Percentiles rank a stretch among this genome's conserved stretches.
Conservation (phyloP, 92 coral and sea anemone species). For the Zoanthus sansibaricus region DNA sequence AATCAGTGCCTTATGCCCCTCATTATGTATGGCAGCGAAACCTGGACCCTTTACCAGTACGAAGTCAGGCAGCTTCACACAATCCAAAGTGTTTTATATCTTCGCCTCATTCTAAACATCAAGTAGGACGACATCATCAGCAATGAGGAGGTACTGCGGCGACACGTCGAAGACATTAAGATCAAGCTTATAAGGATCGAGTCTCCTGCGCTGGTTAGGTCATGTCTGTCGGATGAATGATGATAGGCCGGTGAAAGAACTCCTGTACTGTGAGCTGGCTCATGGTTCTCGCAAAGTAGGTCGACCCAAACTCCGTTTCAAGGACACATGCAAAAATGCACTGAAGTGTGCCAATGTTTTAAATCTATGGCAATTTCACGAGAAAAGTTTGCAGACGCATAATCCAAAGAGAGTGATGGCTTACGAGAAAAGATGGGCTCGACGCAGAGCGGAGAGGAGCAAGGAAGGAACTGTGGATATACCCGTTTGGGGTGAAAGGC, state of each 20-base stretch:
- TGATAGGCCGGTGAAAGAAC: conserved; percentile 54
- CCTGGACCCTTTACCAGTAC: no score
- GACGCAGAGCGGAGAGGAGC: background rate
- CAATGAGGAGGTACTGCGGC: background rate
- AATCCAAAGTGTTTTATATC: no score
- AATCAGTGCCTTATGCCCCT: no score
- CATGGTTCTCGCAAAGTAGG: conserved; percentile 53
- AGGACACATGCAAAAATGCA: conserved; percentile 56
- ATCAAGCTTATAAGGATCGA: conserved; percentile 35
- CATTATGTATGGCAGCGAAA: no score
- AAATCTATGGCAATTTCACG: background rate
- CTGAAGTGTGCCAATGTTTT: conserved; percentile 40
- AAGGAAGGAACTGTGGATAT: background rate
- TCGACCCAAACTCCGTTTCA: conserved; percentile 49
- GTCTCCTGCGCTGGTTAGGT: conserved; percentile 51
- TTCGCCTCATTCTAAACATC: no score
- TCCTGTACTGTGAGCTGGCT: conserved; percentile 50
- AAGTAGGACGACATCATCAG: no score
- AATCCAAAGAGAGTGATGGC: background rate
- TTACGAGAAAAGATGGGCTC: background rate
- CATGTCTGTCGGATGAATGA: conserved; percentile 46
- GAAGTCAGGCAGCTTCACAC: no score
- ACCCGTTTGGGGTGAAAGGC: background rate
- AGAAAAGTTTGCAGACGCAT: background rate
- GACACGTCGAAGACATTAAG: conserved; percentile 47